Conservation (phyloP, 1,140 invertebrate species). For the Drosophila carrolli region DNA sequence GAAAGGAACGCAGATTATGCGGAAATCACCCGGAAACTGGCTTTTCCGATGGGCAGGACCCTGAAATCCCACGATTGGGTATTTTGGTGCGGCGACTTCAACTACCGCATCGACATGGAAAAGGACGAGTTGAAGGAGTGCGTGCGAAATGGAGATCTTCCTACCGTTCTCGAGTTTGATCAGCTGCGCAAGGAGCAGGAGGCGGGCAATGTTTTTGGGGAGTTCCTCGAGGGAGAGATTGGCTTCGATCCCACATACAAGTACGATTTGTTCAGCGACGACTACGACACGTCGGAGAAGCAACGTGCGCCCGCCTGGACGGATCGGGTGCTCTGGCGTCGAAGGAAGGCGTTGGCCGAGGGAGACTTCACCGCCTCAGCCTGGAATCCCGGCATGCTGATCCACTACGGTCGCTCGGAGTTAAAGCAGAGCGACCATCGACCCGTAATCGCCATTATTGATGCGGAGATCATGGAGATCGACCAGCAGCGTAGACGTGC, state of each 20-base stretch:
- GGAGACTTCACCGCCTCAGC: slow-evolving; percentile 85
- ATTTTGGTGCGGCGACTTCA: slow-evolving; percentile 99
- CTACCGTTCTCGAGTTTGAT: slow-evolving; percentile 93
- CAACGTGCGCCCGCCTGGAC: slow-evolving; percentile 98
- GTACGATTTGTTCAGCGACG: slow-evolving; percentile 99
- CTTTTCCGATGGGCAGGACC: slow-evolving; percentile 96
- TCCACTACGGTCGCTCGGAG: slow-evolving; percentile 95
- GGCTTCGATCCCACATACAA: slow-evolving; percentile 99
- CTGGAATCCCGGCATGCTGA: slow-evolving; percentile 91
- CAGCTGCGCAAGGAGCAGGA: slow-evolving; percentile 94
- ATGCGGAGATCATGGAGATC: slow-evolving; percentile 93
- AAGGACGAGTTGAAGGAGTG: slow-evolving; percentile 97
- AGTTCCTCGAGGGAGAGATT: slow-evolving; percentile 96
- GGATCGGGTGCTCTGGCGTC: slow-evolving; percentile 96
- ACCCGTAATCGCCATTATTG: slow-evolving; percentile 95
- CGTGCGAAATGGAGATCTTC: slow-evolving; percentile 91
- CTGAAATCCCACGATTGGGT: slow-evolving; percentile 98
- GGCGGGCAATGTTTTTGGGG: slow-evolving; percentile 95
- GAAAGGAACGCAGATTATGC: slow-evolving; percentile 98
- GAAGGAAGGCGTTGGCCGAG: slow-evolving; percentile 90
- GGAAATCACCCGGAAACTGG: slow-evolving; percentile 96
- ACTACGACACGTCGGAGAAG: slow-evolving; percentile 99
- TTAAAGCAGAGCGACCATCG: slow-evolving; percentile 99
- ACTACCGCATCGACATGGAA: slow-evolving; percentile 98
- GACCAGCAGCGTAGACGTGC: slow-evolving; percentile 88